Evolutionary conservation across 2,797 vertebrate genomes (phyloP).

Genomic region (Manis javanica): DNA sequence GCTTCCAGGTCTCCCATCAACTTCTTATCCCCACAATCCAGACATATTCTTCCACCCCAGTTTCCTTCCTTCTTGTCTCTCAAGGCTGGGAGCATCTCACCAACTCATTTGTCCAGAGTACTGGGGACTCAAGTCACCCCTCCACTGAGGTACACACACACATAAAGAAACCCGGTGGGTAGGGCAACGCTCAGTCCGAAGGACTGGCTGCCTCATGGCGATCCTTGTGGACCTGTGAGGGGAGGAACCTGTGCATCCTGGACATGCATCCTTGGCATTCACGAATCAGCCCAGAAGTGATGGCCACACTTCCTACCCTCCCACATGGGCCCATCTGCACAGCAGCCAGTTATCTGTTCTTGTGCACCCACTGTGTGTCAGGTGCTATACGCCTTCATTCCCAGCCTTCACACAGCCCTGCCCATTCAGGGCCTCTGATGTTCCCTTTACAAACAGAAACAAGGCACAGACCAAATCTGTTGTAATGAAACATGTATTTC

Average conservation of each 20-base stretch:
- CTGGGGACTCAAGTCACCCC: not conserved
- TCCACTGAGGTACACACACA: not conserved
- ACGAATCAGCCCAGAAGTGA: not conserved
- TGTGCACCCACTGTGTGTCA: rapidly evolving
- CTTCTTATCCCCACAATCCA: not conserved
- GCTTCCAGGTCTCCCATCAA: not conserved
- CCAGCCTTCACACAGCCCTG: not conserved
- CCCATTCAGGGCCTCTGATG: rapidly evolving
- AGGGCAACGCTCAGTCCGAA: not conserved
- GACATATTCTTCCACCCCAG: not conserved
- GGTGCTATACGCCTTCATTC: not conserved
- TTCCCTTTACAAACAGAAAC: not conserved
- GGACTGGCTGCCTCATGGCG: not conserved
- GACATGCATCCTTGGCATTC: not conserved
- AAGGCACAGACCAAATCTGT: not conserved
- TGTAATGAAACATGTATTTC: not conserved
- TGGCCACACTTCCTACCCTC: rapidly evolving
- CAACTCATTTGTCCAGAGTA: not conserved
- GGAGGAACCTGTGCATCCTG: not conserved
- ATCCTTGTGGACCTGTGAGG: too few species aligned
- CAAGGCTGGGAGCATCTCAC: not conserved
- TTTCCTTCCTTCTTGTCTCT: not conserved
- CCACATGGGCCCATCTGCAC: rapidly evolving
- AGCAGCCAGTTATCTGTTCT: not conserved
- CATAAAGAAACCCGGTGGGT: not conserved